phyloP scores from a whole-genome alignment of 1,140 invertebrate species.

The Euwallacea fornicatus region DNA sequence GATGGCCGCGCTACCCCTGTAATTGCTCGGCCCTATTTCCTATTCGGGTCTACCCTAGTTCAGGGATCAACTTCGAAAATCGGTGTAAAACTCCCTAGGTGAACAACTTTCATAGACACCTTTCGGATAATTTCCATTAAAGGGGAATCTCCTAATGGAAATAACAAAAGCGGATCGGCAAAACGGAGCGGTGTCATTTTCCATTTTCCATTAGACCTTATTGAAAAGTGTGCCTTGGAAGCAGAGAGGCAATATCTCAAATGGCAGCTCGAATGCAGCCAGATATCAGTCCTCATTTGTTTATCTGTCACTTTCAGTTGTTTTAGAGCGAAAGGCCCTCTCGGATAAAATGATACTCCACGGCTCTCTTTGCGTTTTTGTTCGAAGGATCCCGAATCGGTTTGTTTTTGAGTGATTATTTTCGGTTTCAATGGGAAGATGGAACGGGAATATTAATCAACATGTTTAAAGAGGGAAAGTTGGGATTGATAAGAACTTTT shows the following conservation, averaged over 20 bases:
- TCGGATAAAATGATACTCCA: constrained; percentile 35
- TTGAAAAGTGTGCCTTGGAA: constrained; percentile 50
- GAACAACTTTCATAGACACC: background rate
- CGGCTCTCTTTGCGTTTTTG: constrained; percentile 38
- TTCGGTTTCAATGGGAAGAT: constrained; percentile 31
- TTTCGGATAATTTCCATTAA: constrained; percentile 8
- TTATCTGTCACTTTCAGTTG: constrained; percentile 52
- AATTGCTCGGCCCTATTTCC: constrained; percentile 7
- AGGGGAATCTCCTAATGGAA: constrained; percentile 4
- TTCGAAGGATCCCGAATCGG: constrained; percentile 32
- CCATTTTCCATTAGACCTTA: constrained; percentile 52
- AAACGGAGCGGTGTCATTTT: constrained; percentile 30
- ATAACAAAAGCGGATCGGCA: constrained; percentile 3
- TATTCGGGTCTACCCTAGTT: background rate
- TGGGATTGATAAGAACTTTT: constrained; percentile 24
- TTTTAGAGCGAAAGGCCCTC: constrained; percentile 37
- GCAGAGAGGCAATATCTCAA: constrained; percentile 49
- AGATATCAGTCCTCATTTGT: constrained; percentile 52
- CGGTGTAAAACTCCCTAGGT: background rate
- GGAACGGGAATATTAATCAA: constrained; percentile 35
- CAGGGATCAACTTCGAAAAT: constrained; percentile 7
- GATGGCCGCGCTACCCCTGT: constrained; percentile 4
- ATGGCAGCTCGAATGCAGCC: constrained; percentile 49
- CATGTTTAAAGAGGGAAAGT: constrained; percentile 25
- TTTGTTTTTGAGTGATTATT: constrained; percentile 34